phyloP scores from a whole-genome alignment of 2,113 vertebrate species.

The Pongo pygmaeus region DNA sequence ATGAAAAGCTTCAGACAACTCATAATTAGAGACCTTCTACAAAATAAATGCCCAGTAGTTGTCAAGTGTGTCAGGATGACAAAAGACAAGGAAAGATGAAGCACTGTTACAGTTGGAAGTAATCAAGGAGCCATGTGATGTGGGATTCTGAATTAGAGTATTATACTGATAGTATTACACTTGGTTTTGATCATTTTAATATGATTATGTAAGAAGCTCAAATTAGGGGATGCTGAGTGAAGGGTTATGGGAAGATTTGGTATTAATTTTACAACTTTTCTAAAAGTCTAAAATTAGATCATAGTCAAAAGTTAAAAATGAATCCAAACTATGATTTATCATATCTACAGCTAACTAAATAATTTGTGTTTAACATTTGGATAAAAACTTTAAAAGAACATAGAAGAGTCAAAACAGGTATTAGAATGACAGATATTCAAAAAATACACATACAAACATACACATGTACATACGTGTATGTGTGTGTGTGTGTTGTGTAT shows the following conservation, averaged over 20 bases:
- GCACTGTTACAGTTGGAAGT: background rate
- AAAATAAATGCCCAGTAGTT: background rate
- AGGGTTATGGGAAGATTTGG: too few relatives aligned
- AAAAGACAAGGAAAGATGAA: background rate
- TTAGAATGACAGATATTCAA: background rate
- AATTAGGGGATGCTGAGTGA: background rate
- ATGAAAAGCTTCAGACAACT: background rate
- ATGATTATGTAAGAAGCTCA: background rate
- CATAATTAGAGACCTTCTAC: background rate
- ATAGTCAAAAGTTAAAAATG: background rate
- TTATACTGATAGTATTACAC: background rate
- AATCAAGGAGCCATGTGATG: background rate
- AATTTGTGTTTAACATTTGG: background rate
- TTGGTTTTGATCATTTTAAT: background rate
- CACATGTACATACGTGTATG: background rate
- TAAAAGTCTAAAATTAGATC: background rate
- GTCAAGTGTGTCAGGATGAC: background rate
- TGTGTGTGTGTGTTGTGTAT: background rate
- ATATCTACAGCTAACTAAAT: background rate
- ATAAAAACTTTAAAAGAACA: background rate
- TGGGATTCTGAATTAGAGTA: background rate
- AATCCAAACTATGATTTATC: background rate
- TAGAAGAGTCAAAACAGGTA: background rate
- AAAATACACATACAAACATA: background rate
- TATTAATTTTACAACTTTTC: background rate